These are phyloP conservation scores for Drosophila buzzatii DNA, from an alignment of 2,888 invertebrate species.

Conservation along the genomic window DNA sequence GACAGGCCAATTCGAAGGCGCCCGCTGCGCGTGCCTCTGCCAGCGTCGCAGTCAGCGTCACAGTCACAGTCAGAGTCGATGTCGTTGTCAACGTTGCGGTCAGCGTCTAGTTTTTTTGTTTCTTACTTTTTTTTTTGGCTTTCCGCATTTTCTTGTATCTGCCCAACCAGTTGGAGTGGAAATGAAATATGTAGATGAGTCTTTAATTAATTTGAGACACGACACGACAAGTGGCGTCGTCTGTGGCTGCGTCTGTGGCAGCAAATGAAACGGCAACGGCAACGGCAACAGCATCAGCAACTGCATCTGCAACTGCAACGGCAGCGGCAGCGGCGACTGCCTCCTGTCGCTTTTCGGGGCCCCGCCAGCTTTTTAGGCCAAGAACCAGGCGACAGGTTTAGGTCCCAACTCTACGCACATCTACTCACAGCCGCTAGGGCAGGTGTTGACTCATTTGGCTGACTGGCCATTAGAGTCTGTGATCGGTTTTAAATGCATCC, in stretches of 20 bases:
- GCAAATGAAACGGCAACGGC: conserved; percentile 26
- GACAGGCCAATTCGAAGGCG: conserved; percentile 76
- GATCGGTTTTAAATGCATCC: conserved; percentile 52
- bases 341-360: conserved; percentile 61
- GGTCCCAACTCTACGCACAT: conserved; percentile 30
- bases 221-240: conserved; percentile 80
- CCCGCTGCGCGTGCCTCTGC: conserved; percentile 51
- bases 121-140: conserved; percentile 38
- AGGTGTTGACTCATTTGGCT: conserved; percentile 76
- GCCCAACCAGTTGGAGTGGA: conserved; percentile 77
- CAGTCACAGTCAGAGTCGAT: conserved; percentile 6
- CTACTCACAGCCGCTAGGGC: conserved; percentile 29
- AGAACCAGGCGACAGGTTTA: conserved; percentile 35
- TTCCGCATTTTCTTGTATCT: conserved; percentile 72
- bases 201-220: conserved; percentile 82
- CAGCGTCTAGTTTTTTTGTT: conserved; percentile 53
- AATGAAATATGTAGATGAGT: conserved; percentile 81
- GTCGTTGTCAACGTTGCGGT: conserved; percentile 59
- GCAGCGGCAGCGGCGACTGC: conserved; percentile 33
- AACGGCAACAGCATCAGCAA: conserved; percentile 11
- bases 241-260: conserved; percentile 60
- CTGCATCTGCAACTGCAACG: conserved; percentile 14
- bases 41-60: conserved; percentile 12
- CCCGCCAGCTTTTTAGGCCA: conserved; percentile 69
- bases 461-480: conserved; percentile 63